phyloP scores from a whole-genome alignment of 1,140 invertebrate species.

The Sesamia nonagrioides region DNA sequence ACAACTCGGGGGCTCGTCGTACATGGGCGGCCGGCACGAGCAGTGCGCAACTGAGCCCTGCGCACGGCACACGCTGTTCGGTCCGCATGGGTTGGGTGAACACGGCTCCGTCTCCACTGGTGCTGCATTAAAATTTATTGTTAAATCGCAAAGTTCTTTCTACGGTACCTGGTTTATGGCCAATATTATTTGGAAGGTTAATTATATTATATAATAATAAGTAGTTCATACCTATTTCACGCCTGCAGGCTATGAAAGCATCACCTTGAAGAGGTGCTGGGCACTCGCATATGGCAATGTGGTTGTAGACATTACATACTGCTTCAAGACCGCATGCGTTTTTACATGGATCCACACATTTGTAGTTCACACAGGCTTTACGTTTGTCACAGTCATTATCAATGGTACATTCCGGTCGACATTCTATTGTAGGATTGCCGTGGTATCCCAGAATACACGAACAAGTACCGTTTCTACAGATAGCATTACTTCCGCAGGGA shows the following conservation, averaged over 20 bases:
- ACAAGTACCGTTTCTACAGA: constrained; percentile 91
- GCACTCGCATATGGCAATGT: constrained; percentile 91
- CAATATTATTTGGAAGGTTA: neutral
- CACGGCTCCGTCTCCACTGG: constrained; percentile 89
- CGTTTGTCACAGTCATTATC: constrained; percentile 93
- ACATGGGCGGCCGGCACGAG: constrained; percentile 90
- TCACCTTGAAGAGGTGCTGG: constrained; percentile 89
- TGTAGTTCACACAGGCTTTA: constrained; percentile 94
- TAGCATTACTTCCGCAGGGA: constrained; percentile 92
- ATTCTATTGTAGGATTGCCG: constrained; percentile 89
- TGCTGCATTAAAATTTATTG: constrained; percentile 67
- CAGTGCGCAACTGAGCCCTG: constrained; percentile 90
- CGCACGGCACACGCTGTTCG: constrained; percentile 90
- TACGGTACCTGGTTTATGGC: neutral
- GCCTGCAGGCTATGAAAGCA: constrained; percentile 89
- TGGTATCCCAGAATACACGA: constrained; percentile 88
- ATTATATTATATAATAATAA: neutral
- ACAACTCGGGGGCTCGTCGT: constrained; percentile 90
- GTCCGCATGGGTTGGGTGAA: constrained; percentile 92
- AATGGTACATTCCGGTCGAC: constrained; percentile 90
- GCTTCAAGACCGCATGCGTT: constrained; percentile 91
- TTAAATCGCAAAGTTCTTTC: neutral
- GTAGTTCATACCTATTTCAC: constrained; percentile 81
- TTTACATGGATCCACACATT: constrained; percentile 94
- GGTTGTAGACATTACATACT: constrained; percentile 89